A percentile compares a stretch with the other conserved stretches of the same genome.
Conservation (phyloP, 2,888 invertebrate genomes). For the Sinhomidia bicolor region DNA sequence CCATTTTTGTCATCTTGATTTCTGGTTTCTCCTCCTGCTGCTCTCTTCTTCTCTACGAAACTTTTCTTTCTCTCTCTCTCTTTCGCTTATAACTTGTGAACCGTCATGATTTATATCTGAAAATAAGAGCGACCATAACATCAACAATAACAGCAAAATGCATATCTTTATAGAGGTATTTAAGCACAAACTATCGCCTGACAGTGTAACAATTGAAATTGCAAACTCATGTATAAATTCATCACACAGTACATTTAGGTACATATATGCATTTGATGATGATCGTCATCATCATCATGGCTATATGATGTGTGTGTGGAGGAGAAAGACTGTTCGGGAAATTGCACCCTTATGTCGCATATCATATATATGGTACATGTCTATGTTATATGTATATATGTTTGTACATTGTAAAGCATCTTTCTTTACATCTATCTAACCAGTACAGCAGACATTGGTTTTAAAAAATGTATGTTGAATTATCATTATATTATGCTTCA, state of each 20-base stretch:
- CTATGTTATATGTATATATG: not conserved
- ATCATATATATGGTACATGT: too few relatives aligned
- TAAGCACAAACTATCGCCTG: constrained; percentile 22
- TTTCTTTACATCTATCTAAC: not conserved
- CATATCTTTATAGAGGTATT: constrained; percentile 50
- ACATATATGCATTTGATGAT: not conserved
- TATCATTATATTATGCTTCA: constrained; percentile 10
- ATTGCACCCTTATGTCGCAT: constrained; percentile 47
- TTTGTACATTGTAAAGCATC: not conserved
- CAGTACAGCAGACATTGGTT: not conserved
- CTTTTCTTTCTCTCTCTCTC: not conserved
- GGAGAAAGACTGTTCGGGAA: constrained; percentile 49
- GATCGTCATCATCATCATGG: too few relatives aligned
- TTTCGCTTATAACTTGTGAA: constrained; percentile 26
- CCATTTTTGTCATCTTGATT: constrained; percentile 74
- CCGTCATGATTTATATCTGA: constrained; percentile 69
- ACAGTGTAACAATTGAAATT: constrained; percentile 63
- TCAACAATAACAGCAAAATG: constrained; percentile 59
- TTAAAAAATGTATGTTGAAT: constrained; percentile 5
- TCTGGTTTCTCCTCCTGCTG: constrained; percentile 56
- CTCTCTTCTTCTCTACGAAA: constrained; percentile 23
- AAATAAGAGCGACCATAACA: constrained; percentile 51
- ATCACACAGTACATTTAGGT: constrained; percentile 4
- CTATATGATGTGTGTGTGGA: not conserved
- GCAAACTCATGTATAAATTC: constrained; percentile 63